Evolutionary conservation across 2,888 invertebrate genomes (phyloP).

Genomic region (Phengaris arion): DNA sequence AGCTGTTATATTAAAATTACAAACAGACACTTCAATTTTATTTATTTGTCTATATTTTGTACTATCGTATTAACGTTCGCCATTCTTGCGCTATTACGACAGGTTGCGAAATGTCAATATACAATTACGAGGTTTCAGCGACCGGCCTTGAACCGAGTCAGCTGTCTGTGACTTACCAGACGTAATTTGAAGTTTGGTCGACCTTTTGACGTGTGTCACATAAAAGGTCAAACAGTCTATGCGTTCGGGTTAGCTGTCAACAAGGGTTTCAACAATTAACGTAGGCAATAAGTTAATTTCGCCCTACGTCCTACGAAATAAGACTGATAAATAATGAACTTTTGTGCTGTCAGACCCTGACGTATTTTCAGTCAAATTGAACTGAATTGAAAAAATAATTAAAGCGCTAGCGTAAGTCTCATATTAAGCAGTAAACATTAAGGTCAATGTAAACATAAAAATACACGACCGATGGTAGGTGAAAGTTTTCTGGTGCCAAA

Average conservation of each 20-base stretch:
- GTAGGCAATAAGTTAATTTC: background rate
- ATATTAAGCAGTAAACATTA: no score
- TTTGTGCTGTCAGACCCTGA: no score
- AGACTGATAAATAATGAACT: background rate
- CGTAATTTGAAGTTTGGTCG: background rate
- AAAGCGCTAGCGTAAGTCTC: background rate
- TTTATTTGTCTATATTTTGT: no score
- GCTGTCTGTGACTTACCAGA: background rate
- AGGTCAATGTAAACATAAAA: background rate
- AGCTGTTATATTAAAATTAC: no score
- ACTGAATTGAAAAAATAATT: background rate
- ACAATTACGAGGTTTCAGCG: background rate
- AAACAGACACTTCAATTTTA: no score
- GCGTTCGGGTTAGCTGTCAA: no score
- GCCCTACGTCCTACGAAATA: background rate
- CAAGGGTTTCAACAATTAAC: no score
- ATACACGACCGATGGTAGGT: background rate
- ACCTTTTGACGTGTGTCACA: constrained; percentile 1
- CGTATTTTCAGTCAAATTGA: no score
- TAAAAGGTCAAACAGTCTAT: background rate
- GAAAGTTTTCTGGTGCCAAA: background rate
- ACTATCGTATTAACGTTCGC: background rate
- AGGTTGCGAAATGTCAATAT: background rate
- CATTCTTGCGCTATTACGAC: background rate
- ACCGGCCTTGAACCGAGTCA: background rate